These are phyloP conservation scores for Porphyrio hochstetteri DNA, from an alignment of 2,113 vertebrate genomes.

Conservation along the genomic window DNA sequence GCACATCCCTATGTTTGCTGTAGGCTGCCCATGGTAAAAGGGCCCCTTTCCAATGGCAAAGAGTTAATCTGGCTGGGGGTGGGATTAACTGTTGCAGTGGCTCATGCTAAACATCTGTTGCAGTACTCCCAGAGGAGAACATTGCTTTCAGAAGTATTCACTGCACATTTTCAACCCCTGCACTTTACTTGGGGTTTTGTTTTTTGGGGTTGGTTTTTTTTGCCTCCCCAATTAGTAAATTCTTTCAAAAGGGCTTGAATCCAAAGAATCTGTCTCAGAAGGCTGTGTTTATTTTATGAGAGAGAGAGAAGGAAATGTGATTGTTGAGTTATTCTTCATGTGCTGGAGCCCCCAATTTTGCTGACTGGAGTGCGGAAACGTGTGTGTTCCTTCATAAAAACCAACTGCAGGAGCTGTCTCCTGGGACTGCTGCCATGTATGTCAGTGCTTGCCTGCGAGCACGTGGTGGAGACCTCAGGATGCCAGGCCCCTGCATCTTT, in stretches of 20 bases:
- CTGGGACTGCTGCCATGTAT: background rate
- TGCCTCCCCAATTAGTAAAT: background rate
- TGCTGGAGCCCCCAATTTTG: background rate
- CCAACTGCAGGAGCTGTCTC: background rate
- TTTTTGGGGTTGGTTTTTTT: too few relatives aligned
- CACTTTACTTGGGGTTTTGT: background rate
- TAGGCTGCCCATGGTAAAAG: background rate
- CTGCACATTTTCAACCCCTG: background rate
- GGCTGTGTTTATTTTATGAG: constrained; percentile 9
- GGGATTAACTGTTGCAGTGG: constrained; percentile 47
- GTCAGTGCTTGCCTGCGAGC: background rate
- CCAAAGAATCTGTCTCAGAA: background rate
- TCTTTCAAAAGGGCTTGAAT: background rate
- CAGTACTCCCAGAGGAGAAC: constrained; percentile 36
- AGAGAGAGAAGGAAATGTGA: background rate
- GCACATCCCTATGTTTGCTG: background rate
- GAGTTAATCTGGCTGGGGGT: constrained; percentile 9
- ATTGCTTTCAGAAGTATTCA: constrained; percentile 41
- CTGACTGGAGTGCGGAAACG: background rate
- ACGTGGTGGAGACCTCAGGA: background rate
- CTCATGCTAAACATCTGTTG: constrained; percentile 60
- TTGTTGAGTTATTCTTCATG: background rate
- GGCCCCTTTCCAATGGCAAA: background rate
- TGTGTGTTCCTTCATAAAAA: background rate
- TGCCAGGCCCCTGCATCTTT: background rate